phyloP scores from a whole-genome alignment of 2,797 vertebrate genomes.

The Florisuga fusca region DNA sequence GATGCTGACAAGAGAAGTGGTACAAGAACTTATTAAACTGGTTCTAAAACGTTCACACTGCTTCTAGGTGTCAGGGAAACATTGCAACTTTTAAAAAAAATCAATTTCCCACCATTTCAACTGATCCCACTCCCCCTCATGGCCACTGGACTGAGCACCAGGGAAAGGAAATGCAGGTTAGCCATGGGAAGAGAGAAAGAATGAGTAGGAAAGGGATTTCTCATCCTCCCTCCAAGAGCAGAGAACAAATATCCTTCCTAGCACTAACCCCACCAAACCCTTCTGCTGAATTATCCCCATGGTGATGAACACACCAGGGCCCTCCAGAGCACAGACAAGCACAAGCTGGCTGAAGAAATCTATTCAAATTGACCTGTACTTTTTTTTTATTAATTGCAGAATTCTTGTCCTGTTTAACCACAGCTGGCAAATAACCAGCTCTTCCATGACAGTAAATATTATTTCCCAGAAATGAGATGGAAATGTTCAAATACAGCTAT shows the following conservation, averaged over 20 bases:
- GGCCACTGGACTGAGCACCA: background rate
- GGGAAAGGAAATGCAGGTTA: background rate
- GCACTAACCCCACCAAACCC: background rate
- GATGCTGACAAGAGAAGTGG: background rate
- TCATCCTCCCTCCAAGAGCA: background rate
- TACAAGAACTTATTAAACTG: background rate
- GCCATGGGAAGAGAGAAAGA: background rate
- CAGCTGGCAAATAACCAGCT: background rate
- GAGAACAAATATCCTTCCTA: accelerated
- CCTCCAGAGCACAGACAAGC: background rate
- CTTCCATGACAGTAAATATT: background rate
- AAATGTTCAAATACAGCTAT: background rate
- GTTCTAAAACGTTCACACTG: background rate
- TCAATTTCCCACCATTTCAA: background rate
- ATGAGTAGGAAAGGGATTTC: too few species aligned
- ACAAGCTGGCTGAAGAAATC: background rate
- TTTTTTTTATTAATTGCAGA: background rate
- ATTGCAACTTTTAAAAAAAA: background rate
- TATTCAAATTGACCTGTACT: background rate
- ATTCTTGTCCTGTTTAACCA: background rate
- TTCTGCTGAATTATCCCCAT: background rate
- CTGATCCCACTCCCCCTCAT: background rate
- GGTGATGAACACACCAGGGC: background rate
- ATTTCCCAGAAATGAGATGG: background rate
- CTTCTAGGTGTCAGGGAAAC: background rate